Base-by-base conservation (phyloP, 2,113 vertebrate genomes). In the Caloenas nicobarica region DNA sequence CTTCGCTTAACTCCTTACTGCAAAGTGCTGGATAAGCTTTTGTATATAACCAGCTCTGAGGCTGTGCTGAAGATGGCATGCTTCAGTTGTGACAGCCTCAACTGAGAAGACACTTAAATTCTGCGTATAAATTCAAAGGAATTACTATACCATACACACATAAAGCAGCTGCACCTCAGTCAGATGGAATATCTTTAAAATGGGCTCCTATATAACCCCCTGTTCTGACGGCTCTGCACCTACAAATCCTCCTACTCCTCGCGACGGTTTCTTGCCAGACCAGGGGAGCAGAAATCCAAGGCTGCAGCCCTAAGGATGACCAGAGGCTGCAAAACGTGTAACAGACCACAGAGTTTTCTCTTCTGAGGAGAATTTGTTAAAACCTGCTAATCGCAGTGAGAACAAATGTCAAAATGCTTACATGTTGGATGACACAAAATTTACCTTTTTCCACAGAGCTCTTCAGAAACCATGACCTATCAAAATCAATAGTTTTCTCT, bases 121-220 rank as follows among this genome's bases (percentile, higher is more conserved):
- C 68, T 34, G 36, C 62, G 14, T 36, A 62, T 18, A 68, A 77
- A 84, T 26, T 29, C 36, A 31, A 40, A 44, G 68, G 29, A n/a
- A 62, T 42, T 44, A 11, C 40, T 34, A 21, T 11, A 56, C 31
- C n/a, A 13, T 11, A 25, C 33, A 24, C 6, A 56, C 14, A 16
- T 16, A 29, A 70, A 46, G 44, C 44, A 46, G 12, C 40, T 65
- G 82, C 62, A 40, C 22, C 46, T 88, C 57, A 28, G 73, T 31
- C 31, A 66, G 34, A 48, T 12, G 64, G 46, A 76, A 60, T 15
- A 40, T 57, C 69, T 84, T 14, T 48, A 33, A 66, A 71, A 50
- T 0, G 57, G 40, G 11, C 17, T 40, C 28, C 48, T 61, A 0
- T 23, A 9, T 44, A 61, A 28, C 9, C 44, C n/a, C 14, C 1